Evolutionary conservation across 2,113 vertebrate species (phyloP).

Genomic region (Piliocolobus tephrosceles): DNA sequence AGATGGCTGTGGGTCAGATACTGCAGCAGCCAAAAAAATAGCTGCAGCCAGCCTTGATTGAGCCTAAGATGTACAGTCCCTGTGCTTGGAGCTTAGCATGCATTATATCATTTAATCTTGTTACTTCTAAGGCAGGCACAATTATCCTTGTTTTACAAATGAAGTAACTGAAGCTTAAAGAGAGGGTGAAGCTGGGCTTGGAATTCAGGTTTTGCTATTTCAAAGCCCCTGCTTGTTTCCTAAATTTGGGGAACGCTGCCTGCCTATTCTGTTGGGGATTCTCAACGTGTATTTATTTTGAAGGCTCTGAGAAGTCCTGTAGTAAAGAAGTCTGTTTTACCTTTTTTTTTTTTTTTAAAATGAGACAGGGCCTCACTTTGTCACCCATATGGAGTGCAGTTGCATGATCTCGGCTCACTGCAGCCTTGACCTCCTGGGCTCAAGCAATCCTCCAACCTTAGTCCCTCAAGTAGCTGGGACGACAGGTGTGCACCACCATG

Average conservation of each 20-base stretch:
- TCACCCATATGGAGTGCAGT: too few relatives aligned
- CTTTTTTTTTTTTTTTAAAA: not conserved
- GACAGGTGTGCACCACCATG: too few relatives aligned
- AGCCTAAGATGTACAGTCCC: not conserved
- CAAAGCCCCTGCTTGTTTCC: not conserved
- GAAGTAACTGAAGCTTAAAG: not conserved
- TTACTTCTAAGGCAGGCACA: not conserved
- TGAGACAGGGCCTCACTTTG: too few relatives aligned
- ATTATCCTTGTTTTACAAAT: not conserved
- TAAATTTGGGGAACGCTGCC: not conserved
- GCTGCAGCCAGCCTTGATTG: not conserved
- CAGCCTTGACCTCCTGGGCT: not conserved
- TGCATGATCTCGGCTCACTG: not conserved
- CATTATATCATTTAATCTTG: not conserved
- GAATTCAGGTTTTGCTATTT: not conserved
- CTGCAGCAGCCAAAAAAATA: not conserved
- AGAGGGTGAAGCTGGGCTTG: not conserved
- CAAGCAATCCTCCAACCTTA: too few relatives aligned
- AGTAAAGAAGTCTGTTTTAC: not conserved
- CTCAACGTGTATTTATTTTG: not conserved
- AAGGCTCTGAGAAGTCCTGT: not conserved
- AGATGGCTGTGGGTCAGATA: not conserved
- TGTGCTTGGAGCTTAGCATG: accelerated
- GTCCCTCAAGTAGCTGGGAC: too few relatives aligned
- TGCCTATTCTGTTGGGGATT: not conserved